Evolutionary conservation across 1,140 invertebrate genomes (phyloP).

Genomic region (Asobara japonica): DNA sequence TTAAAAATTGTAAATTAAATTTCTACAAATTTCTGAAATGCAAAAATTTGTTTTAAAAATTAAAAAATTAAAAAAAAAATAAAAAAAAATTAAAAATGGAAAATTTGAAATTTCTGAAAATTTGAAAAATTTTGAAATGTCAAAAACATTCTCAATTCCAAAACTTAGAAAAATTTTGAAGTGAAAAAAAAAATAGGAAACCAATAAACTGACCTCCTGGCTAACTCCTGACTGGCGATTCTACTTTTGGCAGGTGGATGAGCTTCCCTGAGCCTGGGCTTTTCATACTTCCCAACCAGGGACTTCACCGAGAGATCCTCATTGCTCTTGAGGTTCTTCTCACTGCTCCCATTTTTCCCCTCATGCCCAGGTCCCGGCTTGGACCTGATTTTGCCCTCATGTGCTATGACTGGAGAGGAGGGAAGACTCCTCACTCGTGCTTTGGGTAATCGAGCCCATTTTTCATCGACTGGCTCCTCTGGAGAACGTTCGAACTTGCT

Average conservation of each 20-base stretch:
- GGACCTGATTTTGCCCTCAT: constrained; percentile 58
- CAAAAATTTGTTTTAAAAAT: too few species aligned
- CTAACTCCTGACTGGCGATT: constrained; percentile 59
- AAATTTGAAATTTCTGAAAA: too few species aligned
- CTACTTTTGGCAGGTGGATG: constrained; percentile 66
- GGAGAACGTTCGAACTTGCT: constrained; percentile 53
- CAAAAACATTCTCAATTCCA: too few species aligned
- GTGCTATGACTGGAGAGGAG: constrained; percentile 70
- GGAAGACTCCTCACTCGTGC: constrained; percentile 67
- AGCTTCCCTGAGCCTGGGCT: constrained; percentile 44
- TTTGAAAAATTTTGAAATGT: too few species aligned
- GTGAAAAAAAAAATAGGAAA: too few species aligned
- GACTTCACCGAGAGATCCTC: constrained; percentile 80
- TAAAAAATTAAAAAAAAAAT: too few species aligned
- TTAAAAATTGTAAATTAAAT: too few species aligned
- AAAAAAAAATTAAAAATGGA: too few species aligned
- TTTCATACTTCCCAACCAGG: constrained; percentile 77
- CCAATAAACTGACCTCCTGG: too few species aligned
- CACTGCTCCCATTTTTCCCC: background rate
- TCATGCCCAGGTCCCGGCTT: background rate
- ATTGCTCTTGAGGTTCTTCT: background rate
- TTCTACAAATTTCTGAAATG: too few species aligned
- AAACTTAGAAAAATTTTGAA: too few species aligned
- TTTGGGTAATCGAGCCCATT: constrained; percentile 49
- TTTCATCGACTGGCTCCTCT: constrained; percentile 42